These are phyloP conservation scores for Agrypnus murinus DNA, from an alignment of 2,888 invertebrate genomes.

Conservation along the genomic window DNA sequence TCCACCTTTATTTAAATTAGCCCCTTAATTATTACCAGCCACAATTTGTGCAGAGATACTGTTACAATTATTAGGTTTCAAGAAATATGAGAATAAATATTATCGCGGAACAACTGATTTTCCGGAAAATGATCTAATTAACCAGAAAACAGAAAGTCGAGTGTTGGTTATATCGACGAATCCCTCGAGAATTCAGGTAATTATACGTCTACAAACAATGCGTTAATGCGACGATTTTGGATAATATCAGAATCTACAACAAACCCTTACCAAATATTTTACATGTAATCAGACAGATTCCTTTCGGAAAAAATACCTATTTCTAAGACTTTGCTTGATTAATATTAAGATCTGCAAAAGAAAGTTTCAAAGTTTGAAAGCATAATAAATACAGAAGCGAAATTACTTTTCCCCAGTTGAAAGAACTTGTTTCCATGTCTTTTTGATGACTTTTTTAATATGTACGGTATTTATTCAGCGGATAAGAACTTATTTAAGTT, in stretches of 20 bases:
- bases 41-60: too few relatives aligned
- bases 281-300: slow-evolving; percentile 45
- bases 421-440: slow-evolving; percentile 44
- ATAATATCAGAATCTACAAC: not conserved
- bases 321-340: slow-evolving; percentile 45
- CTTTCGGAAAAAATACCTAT: slow-evolving; percentile 40
- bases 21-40: too few relatives aligned
- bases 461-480: slow-evolving; percentile 40
- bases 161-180: slow-evolving; percentile 2
- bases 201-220: slow-evolving; percentile 14
- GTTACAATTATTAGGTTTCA: too few relatives aligned
- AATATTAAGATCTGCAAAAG: slow-evolving; percentile 47
- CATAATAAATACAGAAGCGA: slow-evolving; percentile 50
- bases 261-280: slow-evolving; percentile 39
- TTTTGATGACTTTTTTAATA: slow-evolving; percentile 43
- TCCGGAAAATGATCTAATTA: slow-evolving; percentile 3
- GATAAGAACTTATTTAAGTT: slow-evolving; percentile 34
- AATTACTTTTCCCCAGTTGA: slow-evolving; percentile 48
- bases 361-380: slow-evolving; percentile 47
- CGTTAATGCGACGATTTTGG: slow-evolving; percentile 8
- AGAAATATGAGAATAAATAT: too few relatives aligned
- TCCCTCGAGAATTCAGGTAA: slow-evolving; percentile 10
- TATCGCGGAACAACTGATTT: not conserved
- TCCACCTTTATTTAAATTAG: too few relatives aligned
- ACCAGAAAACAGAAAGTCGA: slow-evolving; percentile 8